phyloP scores from a whole-genome alignment of 2,888 invertebrate genomes.

The Orchesellides sinensis region DNA sequence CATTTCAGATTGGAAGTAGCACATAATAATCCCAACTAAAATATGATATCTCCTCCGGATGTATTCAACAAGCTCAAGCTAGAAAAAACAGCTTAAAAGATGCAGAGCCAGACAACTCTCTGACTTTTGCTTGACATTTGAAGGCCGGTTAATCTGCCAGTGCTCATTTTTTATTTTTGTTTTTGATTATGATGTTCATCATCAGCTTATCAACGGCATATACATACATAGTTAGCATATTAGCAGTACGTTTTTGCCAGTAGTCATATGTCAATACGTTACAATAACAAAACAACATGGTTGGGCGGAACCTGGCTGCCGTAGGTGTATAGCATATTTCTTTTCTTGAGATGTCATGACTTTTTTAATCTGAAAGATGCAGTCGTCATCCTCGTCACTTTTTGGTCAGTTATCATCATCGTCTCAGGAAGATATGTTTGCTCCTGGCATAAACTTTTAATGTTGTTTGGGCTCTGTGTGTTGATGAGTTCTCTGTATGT shows the following conservation, averaged over 20 bases:
- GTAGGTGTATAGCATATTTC: too few species aligned
- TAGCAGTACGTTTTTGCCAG: too few species aligned
- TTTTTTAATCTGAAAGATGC: not conserved
- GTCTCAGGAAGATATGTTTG: not conserved
- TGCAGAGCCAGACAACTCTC: too few species aligned
- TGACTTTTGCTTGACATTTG: conserved; percentile 19
- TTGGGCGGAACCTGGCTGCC: too few species aligned
- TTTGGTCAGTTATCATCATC: conserved; percentile 4
- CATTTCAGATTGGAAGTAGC: conserved; percentile 5
- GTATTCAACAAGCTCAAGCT: not conserved
- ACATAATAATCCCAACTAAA: conserved; percentile 15
- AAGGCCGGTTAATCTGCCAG: not conserved
- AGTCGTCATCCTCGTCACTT: not conserved
- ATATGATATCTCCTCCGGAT: conserved; percentile 19
- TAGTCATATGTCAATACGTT: conserved; percentile 6
- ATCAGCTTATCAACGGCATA: not conserved
- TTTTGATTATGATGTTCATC: not conserved
- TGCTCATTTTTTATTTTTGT: not conserved
- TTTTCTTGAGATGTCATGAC: not conserved
- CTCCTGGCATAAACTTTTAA: not conserved
- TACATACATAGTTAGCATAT: too few species aligned
- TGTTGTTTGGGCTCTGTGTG: too few species aligned
- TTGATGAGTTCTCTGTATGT: too few species aligned
- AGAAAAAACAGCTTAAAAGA: too few species aligned
- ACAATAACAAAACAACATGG: not conserved